Conservation (phyloP, 2,797 vertebrate species). For the Enteromius mattozi region DNA sequence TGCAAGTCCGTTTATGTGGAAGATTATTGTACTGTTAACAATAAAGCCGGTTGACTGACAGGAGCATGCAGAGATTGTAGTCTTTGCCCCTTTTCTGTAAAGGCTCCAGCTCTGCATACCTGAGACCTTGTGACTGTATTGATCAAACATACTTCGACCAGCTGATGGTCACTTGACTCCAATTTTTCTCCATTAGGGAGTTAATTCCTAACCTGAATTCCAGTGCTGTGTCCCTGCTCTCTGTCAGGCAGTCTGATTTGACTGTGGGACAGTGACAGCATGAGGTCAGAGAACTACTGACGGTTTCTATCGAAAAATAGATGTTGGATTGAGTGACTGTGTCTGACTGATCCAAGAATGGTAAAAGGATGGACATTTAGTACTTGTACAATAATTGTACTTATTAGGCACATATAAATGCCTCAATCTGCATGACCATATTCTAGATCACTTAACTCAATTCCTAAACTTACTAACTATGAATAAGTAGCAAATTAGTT, state of each 20-base stretch:
- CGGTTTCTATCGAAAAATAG: neutral
- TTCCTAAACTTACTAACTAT: neutral
- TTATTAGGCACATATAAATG: neutral
- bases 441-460: neutral
- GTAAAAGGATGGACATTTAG: neutral
- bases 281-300: neutral
- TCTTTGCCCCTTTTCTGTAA: conserved; percentile 64
- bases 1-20: conserved; percentile 11
- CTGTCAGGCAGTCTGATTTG: conserved; percentile 34
- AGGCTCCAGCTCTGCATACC: conserved; percentile 79
- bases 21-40: conserved; percentile 43
- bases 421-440: neutral
- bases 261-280: conserved; percentile 11
- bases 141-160: conserved; percentile 84
- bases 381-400: neutral
- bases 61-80: neutral
- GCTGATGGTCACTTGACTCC: conserved; percentile 93
- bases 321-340: neutral
- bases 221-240: conserved; percentile 38
- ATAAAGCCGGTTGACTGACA: conserved; percentile 39
- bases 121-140: conserved; percentile 86
- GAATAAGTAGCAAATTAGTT: neutral
- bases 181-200: conserved; percentile 80
- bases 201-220: conserved; percentile 65
- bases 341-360: neutral